Conservation (phyloP, 2,797 vertebrate genomes). For the Sebastes matsubarae region DNA sequence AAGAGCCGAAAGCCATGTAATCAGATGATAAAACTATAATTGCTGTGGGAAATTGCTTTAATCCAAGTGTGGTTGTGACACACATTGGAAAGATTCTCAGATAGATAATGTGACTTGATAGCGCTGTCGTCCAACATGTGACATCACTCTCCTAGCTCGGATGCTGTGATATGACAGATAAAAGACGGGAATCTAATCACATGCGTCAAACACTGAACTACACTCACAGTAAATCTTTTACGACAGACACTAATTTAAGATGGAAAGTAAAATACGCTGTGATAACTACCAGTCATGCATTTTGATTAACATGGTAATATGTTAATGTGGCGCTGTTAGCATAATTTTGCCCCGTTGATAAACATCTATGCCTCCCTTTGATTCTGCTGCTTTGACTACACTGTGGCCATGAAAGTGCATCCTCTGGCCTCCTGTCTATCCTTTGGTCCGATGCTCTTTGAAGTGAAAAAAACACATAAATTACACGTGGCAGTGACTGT, state of each 20-base stretch:
- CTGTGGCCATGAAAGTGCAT: conserved; percentile 51
- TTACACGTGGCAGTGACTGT: conserved; percentile 65
- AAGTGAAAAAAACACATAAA: conserved; percentile 69
- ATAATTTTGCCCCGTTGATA: conserved; percentile 77
- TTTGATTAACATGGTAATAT: conserved; percentile 80
- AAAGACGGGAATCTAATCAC: conserved; percentile 11
- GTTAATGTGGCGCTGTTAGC: conserved; percentile 80
- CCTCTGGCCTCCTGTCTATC: conserved; percentile 52
- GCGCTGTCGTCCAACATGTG: conserved; percentile 5
- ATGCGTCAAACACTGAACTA: not conserved
- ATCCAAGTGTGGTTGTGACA: conserved; percentile 59
- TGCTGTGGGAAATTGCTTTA: conserved; percentile 64
- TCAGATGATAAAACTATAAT: conserved; percentile 68
- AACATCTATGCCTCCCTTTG: conserved; percentile 69
- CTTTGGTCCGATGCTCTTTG: conserved; percentile 66
- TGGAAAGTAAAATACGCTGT: conserved; percentile 52
- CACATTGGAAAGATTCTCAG: conserved; percentile 44
- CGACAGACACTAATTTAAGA: not conserved
- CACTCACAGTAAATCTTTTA: not conserved
- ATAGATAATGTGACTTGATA: conserved; percentile 39
- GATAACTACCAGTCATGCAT: conserved; percentile 48
- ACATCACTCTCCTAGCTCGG: not conserved
- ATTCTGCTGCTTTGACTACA: conserved; percentile 58
- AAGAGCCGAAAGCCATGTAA: conserved; percentile 67
- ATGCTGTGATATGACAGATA: conserved; percentile 13